Evolutionary conservation across 2,888 invertebrate species (phyloP), one percentile per base, ranked within the genome.

Genomic region (Lasioglossum zephyrum): DNA sequence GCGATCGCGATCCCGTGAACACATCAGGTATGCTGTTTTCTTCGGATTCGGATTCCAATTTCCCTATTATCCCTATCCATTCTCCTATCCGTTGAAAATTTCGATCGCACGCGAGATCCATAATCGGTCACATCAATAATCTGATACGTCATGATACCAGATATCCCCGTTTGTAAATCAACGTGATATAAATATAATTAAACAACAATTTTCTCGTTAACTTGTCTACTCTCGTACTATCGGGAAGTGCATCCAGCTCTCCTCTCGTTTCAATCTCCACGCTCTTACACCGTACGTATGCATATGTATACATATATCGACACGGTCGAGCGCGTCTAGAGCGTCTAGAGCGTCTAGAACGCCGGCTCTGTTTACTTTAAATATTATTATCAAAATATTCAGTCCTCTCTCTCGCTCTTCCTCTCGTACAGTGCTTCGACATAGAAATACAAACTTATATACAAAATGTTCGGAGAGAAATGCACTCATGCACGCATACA

Each of bases 121-220:
- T 77, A 77, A 80, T 74, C 80, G 57, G 63, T 83, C 60, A 36
- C n/a, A 70, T n/a, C 53, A 53, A 53, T 31, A 63, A 91, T 93
- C 93, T 92, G 93, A 94, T 94, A 94, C 92, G 93, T 94, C 94
- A 94, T 94, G 94, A 92, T 94, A 93, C 89, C 94, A 93, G 94
- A 93, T 89, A 53, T 53, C 81, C 22, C 44, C 76, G 36, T 69
- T 72, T 86, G 86, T 86, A 79, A 87, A 84, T 79, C 79, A 86
- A 85, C 82, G 73, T 18, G 18, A 77, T 82, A 86, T 87, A 87
- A 89, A 87, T 84, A 87, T 80, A 87, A 87, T 87, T 88, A 83
- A 83, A 85, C 85, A 88, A 87, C 86, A 80, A 86, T 76, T 79
- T 86, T 66, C 66, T 66, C 53, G 53, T 66, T 66, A 66, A 86